A percentile compares a stretch with the other conserved stretches of the same genome.
Evolutionary conservation across 2,797 vertebrate species (phyloP).

Genomic region (Discoglossus pictus): DNA sequence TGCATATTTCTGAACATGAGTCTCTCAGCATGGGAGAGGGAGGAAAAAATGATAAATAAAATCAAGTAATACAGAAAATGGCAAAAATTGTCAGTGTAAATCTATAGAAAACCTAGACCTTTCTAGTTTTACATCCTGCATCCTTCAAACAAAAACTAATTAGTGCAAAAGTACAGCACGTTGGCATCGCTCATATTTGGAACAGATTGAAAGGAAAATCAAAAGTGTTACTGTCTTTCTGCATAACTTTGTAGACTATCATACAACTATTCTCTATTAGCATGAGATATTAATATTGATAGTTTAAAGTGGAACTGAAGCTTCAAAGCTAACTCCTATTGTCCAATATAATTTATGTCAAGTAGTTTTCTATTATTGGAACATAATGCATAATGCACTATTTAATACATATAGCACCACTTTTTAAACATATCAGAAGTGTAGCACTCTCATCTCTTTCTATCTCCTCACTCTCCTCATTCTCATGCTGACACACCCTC

Average conservation of each 20-base stretch:
- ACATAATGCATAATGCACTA: too few relatives aligned
- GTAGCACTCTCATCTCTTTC: too few relatives aligned
- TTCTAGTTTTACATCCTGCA: constrained; percentile 22
- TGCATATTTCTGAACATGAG: constrained; percentile 44
- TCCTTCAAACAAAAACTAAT: constrained; percentile 39
- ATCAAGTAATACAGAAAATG: constrained; percentile 25
- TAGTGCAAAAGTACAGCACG: constrained; percentile 29
- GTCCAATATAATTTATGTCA: too few relatives aligned
- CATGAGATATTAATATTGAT: background rate
- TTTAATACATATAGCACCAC: too few relatives aligned
- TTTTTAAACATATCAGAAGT: too few relatives aligned
- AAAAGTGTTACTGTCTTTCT: background rate
- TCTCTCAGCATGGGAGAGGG: constrained; percentile 27
- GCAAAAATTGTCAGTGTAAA: constrained; percentile 41
- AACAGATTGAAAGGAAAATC: constrained; percentile 29
- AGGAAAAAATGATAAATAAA: background rate
- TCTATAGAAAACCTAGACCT: constrained; percentile 40
- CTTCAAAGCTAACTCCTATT: too few relatives aligned
- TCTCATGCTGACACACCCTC: too few relatives aligned
- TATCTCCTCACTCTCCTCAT: too few relatives aligned
- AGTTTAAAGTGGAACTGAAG: too few relatives aligned
- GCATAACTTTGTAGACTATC: background rate
- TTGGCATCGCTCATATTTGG: background rate
- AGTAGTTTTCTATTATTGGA: too few relatives aligned
- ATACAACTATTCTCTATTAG: background rate